These are phyloP conservation scores for Chelonoidis abingdonii DNA, from an alignment of 2,113 vertebrate species.

Conservation along the genomic window DNA sequence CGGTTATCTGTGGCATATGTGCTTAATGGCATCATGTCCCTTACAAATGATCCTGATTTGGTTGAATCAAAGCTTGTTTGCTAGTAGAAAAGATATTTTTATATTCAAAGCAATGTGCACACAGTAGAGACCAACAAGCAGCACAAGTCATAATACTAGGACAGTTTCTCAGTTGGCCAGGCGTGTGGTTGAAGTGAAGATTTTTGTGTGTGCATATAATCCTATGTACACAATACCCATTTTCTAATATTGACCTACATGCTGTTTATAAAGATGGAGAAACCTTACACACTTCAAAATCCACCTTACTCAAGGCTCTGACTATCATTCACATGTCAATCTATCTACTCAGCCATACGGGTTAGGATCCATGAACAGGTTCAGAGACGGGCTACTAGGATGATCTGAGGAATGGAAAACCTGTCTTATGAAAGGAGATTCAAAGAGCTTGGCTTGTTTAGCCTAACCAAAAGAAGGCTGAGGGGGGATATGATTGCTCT, in stretches of 20 bases:
- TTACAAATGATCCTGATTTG: background rate
- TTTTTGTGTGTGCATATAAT: background rate
- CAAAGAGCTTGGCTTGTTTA: too few species aligned
- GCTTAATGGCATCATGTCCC: background rate
- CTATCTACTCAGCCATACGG: background rate
- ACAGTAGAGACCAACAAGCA: background rate
- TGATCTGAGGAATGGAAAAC: too few species aligned
- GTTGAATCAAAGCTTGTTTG: conserved; percentile 29
- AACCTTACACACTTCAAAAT: background rate
- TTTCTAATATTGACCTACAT: background rate
- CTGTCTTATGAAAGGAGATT: too few species aligned
- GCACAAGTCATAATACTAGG: background rate
- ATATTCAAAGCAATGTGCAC: conserved; percentile 41
- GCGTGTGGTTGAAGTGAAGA: background rate
- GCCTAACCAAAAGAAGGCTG: too few species aligned
- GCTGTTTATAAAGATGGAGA: background rate
- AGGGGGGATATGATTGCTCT: too few species aligned
- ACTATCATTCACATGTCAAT: background rate
- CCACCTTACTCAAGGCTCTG: background rate
- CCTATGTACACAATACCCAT: background rate
- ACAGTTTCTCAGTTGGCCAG: background rate
- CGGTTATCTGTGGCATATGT: background rate
- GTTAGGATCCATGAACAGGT: background rate
- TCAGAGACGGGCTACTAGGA: too few species aligned
- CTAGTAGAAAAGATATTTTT: conserved; percentile 34